phyloP scores from a whole-genome alignment of 2,113 vertebrate species.

The Lonchura striata region DNA sequence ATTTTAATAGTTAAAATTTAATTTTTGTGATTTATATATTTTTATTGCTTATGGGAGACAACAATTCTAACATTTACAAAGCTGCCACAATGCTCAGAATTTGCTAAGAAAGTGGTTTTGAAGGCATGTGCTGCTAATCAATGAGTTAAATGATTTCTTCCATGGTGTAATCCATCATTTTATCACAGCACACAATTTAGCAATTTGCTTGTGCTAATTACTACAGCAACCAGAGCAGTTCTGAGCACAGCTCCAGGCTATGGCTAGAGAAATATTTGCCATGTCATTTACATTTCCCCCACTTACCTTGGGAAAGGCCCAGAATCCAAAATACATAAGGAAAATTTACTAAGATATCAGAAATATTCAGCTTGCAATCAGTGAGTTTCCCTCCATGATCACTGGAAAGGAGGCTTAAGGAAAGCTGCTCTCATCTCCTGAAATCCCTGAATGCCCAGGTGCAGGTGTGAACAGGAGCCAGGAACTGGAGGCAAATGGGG shows the following conservation, averaged over 20 bases:
- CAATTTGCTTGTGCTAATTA: conserved; percentile 66
- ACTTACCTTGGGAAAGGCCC: background rate
- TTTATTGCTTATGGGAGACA: background rate
- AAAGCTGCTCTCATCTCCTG: background rate
- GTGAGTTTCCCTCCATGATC: background rate
- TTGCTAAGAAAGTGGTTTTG: conserved; percentile 14
- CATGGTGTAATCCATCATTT: conserved; percentile 59
- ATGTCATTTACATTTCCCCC: background rate
- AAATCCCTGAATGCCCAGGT: accelerated
- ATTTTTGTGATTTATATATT: background rate
- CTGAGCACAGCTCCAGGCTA: conserved; percentile 28
- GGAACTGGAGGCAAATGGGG: background rate
- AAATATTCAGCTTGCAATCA: background rate
- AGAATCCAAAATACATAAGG: background rate
- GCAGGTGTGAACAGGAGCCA: background rate
- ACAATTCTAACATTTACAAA: background rate
- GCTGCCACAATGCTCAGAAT: background rate
- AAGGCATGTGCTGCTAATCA: conserved; percentile 51
- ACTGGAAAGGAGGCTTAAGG: background rate
- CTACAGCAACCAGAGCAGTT: conserved; percentile 29
- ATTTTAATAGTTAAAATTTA: background rate
- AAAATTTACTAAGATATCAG: background rate
- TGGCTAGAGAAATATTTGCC: background rate
- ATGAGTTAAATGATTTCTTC: conserved; percentile 57
- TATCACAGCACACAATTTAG: conserved; percentile 49